Conservation (phyloP, 2,797 vertebrate species). For the Lacerta viridis region DNA sequence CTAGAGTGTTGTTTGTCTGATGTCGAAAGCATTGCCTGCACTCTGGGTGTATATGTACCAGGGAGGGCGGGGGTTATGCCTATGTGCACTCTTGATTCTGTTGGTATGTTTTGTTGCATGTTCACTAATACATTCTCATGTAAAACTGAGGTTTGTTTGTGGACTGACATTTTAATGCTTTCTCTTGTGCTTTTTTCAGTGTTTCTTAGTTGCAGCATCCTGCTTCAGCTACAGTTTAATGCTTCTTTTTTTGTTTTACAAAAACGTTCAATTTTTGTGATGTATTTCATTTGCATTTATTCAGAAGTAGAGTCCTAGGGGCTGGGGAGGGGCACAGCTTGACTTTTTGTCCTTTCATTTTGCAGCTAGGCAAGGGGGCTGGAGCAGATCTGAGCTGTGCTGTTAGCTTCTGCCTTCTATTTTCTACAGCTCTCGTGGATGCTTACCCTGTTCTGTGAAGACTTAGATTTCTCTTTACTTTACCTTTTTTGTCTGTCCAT, state of each 20-base stretch:
- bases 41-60: conserved; percentile 21
- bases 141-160: conserved; percentile 57
- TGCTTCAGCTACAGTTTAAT: conserved; percentile 69
- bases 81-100: background rate
- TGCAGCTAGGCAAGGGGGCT: conserved; percentile 34
- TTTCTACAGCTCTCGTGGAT: conserved; percentile 48
- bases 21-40: conserved; percentile 36
- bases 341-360: conserved; percentile 45
- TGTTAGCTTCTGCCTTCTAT: conserved; percentile 1
- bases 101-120: conserved; percentile 68
- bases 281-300: conserved; percentile 70
- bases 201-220: conserved; percentile 67
- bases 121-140: conserved; percentile 70
- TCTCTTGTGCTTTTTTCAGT: conserved; percentile 71
- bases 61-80: background rate
- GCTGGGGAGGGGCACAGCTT: conserved; percentile 54
- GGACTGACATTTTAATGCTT: conserved; percentile 62
- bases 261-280: conserved; percentile 44
- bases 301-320: conserved; percentile 61
- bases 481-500: conserved; percentile 40
- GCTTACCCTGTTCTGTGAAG: conserved; percentile 10
- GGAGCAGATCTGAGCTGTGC: conserved; percentile 29
- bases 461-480: conserved; percentile 38
- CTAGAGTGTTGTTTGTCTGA: background rate
- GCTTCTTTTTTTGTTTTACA: conserved; percentile 64